These are phyloP conservation scores for Chionomys nivalis DNA, from an alignment of 2,113 vertebrate genomes.

Conservation along the genomic window DNA sequence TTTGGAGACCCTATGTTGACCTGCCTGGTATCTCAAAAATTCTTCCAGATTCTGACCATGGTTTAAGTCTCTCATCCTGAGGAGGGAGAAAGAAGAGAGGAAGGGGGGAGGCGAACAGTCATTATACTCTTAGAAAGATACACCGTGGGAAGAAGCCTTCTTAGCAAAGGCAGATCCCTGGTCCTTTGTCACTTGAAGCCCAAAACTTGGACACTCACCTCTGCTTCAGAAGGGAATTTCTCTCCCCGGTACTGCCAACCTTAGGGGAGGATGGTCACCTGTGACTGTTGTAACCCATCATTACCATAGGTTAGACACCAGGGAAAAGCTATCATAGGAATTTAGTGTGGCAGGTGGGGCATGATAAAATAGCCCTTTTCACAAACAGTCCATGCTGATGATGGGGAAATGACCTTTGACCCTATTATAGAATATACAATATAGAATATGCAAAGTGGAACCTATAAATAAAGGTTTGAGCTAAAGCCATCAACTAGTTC, in stretches of 20 bases:
- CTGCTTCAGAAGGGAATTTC: not conserved
- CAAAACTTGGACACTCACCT: not conserved
- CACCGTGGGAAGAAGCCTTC: not conserved
- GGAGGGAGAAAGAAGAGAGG: not conserved
- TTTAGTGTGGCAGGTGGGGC: not conserved
- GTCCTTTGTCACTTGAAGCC: not conserved
- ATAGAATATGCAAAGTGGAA: not conserved
- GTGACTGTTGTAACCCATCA: not conserved
- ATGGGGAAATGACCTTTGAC: not conserved
- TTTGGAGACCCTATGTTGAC: not conserved
- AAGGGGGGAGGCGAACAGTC: not conserved
- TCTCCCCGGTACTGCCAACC: not conserved
- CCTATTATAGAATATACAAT: not conserved
- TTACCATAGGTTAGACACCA: not conserved
- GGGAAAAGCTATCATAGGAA: not conserved
- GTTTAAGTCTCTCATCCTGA: not conserved
- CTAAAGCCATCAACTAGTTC: not conserved
- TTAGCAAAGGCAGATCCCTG: not conserved
- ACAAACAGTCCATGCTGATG: not conserved
- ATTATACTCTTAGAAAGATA: not conserved
- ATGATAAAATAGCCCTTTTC: not conserved
- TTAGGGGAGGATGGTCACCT: not conserved
- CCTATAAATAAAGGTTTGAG: not conserved
- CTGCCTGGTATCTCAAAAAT: not conserved
- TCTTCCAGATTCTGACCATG: not conserved